A percentile compares a stretch with the other conserved stretches of the same genome.
Evolutionary conservation across 1,140 invertebrate genomes (phyloP).

Genomic region (Drosophila willistoni): DNA sequence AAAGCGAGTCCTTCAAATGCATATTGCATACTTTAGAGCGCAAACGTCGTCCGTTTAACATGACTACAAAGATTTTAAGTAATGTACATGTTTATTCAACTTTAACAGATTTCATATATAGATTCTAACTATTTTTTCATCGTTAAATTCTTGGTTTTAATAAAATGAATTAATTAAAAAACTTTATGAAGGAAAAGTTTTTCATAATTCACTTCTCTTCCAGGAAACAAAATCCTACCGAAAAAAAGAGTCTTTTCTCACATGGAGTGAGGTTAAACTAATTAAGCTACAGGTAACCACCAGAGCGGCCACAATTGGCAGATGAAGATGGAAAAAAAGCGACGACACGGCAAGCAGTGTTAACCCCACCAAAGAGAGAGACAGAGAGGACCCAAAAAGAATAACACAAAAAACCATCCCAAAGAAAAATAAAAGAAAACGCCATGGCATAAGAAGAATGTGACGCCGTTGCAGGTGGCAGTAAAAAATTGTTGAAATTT

Average conservation of each 20-base stretch:
- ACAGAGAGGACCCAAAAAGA: background rate
- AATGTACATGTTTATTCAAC: no score
- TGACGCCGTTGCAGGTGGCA: slow-evolving; percentile 71
- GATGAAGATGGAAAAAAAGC: slow-evolving; percentile 8
- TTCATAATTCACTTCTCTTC: slow-evolving; percentile 1
- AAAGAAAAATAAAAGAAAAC: slow-evolving; percentile 50
- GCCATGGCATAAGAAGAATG: slow-evolving; percentile 49
- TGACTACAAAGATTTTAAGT: no score
- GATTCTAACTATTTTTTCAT: background rate
- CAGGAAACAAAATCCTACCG: background rate
- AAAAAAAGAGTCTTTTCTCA: slow-evolving; percentile 3
- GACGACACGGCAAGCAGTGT: slow-evolving; percentile 25
- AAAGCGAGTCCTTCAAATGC: no score
- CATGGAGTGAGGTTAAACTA: slow-evolving; percentile 46
- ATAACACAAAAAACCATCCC: slow-evolving; percentile 32
- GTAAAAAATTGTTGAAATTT: slow-evolving; percentile 78
- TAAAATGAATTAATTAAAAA: slow-evolving; percentile 9
- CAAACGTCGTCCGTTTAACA: no score
- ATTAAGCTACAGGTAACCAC: slow-evolving; percentile 44
- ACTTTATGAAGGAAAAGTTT: slow-evolving; percentile 1
- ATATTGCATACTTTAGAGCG: no score
- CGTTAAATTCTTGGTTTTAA: background rate
- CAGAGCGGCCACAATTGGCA: slow-evolving; percentile 5
- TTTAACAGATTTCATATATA: no score
- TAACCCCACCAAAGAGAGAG: slow-evolving; percentile 1